Percentiles rank a stretch among this genome's conserved stretches.
Evolutionary conservation across 2,797 vertebrate species (phyloP).

Genomic region (Myotis pilosus): DNA sequence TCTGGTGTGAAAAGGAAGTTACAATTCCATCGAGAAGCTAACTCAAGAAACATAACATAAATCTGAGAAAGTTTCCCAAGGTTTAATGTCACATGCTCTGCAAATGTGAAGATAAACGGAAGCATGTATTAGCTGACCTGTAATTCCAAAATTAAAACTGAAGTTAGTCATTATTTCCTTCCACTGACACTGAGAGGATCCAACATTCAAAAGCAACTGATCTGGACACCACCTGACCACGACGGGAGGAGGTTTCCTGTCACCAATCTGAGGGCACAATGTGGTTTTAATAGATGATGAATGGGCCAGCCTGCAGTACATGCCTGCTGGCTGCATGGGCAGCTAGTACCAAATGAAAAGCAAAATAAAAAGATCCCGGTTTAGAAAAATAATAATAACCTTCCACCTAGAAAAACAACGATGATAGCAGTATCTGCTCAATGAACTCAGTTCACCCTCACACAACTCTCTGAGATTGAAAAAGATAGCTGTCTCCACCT

Average conservation of each 20-base stretch:
- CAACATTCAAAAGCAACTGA: background rate
- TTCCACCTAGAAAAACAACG: background rate
- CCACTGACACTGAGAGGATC: background rate
- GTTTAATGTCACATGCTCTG: background rate
- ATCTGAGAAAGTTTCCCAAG: background rate
- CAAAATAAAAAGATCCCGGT: background rate
- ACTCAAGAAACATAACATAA: background rate
- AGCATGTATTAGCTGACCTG: background rate
- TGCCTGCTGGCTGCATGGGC: background rate
- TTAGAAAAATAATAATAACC: background rate
- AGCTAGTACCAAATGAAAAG: background rate
- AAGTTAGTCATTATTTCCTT: constrained; percentile 2
- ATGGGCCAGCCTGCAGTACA: background rate
- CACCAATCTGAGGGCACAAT: background rate
- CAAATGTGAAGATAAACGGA: background rate
- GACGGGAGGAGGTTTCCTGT: background rate
- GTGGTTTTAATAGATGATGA: background rate
- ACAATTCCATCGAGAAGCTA: background rate
- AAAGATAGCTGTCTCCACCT: background rate
- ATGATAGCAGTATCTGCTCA: background rate
- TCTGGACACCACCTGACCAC: background rate
- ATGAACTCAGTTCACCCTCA: background rate
- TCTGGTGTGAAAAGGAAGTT: background rate
- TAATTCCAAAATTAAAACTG: background rate
- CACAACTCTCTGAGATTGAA: background rate